Evolutionary conservation across 2,113 vertebrate genomes (phyloP).

Genomic region (Dipodomys spectabilis): DNA sequence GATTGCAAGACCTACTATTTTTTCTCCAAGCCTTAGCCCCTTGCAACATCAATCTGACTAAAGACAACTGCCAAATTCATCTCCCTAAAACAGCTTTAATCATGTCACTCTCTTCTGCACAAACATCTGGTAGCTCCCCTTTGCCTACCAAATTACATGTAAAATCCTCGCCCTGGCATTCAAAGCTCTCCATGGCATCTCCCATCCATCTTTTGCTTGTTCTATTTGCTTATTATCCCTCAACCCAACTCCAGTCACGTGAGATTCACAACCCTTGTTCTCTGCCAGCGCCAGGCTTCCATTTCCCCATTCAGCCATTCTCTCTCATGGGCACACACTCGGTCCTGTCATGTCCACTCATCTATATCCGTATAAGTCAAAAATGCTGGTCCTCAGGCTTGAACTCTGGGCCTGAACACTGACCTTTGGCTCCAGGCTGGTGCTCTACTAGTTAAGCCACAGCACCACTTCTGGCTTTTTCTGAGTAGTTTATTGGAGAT

Average conservation of each 20-base stretch:
- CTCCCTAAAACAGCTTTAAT: slow-evolving; percentile 58
- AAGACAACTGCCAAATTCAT: slow-evolving; percentile 63
- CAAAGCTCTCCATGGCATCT: not conserved
- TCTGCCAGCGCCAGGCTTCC: not conserved
- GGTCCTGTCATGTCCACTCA: not conserved
- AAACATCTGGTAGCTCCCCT: slow-evolving; percentile 60
- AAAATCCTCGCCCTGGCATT: slow-evolving; percentile 30
- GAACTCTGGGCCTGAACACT: no score
- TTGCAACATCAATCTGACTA: slow-evolving; percentile 45
- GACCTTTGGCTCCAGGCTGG: no score
- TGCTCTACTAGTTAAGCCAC: no score
- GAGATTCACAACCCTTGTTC: not conserved
- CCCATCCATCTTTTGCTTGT: not conserved
- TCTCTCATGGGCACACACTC: not conserved
- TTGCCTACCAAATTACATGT: slow-evolving; percentile 61
- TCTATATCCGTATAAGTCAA: not conserved
- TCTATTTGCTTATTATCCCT: not conserved
- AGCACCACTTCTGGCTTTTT: no score
- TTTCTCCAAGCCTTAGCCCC: not conserved
- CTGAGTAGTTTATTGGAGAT: no score
- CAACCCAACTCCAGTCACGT: not conserved
- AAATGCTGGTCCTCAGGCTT: no score
- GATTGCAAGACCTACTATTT: slow-evolving; percentile 5
- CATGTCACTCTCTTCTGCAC: slow-evolving; percentile 40
- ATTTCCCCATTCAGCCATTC: not conserved